phyloP scores from a whole-genome alignment of 1,140 invertebrate genomes.

The Drosophila azteca region DNA sequence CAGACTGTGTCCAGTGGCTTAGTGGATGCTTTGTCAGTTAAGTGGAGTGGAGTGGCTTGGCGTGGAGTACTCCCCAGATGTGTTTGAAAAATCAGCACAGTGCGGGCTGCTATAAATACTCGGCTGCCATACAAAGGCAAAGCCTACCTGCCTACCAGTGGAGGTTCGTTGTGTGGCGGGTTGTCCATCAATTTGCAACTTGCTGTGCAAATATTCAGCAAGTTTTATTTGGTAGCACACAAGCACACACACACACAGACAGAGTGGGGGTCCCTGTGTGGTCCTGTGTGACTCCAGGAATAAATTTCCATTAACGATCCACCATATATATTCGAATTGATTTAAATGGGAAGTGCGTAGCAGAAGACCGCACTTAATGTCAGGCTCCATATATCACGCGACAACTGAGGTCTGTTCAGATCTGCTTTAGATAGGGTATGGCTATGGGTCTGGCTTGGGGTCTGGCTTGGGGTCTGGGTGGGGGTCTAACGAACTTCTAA shows the following conservation, averaged over 20 bases:
- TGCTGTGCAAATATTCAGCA: constrained; percentile 71
- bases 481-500: constrained; percentile 71
- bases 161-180: constrained; percentile 24
- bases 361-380: constrained; percentile 61
- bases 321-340: constrained; percentile 76
- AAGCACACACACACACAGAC: constrained; percentile 3
- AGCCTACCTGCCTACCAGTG: constrained; percentile 32
- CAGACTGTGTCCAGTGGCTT: constrained; percentile 17
- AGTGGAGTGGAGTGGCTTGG: not conserved
- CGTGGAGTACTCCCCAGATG: not conserved
- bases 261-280: constrained; percentile 21
- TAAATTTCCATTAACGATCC: constrained; percentile 82
- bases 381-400: constrained; percentile 72
- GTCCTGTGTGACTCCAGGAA: constrained; percentile 58
- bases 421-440: constrained; percentile 17
- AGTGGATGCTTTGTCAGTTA: constrained; percentile 21
- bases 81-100: constrained; percentile 75
- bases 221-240: constrained; percentile 70
- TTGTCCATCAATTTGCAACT: constrained; percentile 79
- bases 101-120: constrained; percentile 65
- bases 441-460: not conserved
- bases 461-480: not conserved
- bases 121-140: constrained; percentile 44
- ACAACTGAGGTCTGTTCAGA: constrained; percentile 18
- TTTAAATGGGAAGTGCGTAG: constrained; percentile 69